Evolutionary conservation across 2,797 vertebrate species (phyloP).

Genomic region (Tolypeutes matacus): DNA sequence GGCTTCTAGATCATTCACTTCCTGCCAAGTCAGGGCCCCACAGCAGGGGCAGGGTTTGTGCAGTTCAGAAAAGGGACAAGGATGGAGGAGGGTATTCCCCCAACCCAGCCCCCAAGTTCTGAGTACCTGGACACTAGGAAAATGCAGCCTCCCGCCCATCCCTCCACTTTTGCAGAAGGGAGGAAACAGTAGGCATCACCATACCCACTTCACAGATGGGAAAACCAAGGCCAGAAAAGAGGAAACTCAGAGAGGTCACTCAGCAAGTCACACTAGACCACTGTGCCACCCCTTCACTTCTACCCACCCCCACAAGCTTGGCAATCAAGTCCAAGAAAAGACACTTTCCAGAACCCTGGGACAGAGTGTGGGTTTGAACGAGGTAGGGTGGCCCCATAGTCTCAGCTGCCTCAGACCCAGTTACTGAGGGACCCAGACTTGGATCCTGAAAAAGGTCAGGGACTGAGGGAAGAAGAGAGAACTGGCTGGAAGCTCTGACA

Average conservation of each 20-base stretch:
- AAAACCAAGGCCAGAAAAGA: conserved; percentile 11
- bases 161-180: neutral
- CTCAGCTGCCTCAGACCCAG: neutral
- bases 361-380: neutral
- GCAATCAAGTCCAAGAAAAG: neutral
- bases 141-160: neutral
- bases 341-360: neutral
- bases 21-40: conserved; percentile 21
- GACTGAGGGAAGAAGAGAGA: neutral
- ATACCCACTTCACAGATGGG: neutral
- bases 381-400: neutral
- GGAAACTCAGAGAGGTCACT: neutral
- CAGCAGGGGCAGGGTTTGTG: neutral
- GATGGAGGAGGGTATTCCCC: neutral
- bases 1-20: neutral
- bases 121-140: neutral
- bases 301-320: neutral
- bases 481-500: neutral
- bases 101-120: neutral
- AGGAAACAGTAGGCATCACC: neutral
- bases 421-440: neutral
- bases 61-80: neutral
- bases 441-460: neutral
- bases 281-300: neutral
- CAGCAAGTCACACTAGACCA: neutral